These are phyloP conservation scores for Scylla paramamosain DNA, from an alignment of 1,140 invertebrate genomes.

Conservation along the genomic window DNA sequence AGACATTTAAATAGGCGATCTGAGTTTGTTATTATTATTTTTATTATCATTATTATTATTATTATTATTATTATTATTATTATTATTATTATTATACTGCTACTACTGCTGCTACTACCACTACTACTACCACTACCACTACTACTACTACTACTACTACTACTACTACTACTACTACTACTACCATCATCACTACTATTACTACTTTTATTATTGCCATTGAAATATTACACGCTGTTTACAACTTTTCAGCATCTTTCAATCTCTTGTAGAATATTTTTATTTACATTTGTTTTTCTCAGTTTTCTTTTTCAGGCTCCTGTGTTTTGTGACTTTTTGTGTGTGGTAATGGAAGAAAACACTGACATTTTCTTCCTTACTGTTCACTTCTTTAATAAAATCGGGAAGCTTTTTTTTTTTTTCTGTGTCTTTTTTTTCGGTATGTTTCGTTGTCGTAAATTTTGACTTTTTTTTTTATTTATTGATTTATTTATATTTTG, in stretches of 20 bases:
- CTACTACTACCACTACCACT: too few relatives aligned
- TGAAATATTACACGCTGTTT: background rate
- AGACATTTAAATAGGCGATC: too few relatives aligned
- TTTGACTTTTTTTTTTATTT: background rate
- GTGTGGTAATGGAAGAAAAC: background rate
- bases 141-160: background rate
- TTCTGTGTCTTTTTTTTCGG: background rate
- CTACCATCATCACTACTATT: background rate
- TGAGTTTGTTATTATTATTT: too few relatives aligned
- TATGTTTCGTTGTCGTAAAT: background rate
- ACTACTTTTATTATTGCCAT: background rate
- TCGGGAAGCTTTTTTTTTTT: background rate
- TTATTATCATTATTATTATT: too few relatives aligned
- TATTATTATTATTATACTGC: too few relatives aligned
- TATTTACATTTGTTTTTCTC: background rate
- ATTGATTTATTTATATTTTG: background rate
- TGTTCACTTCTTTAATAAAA: background rate
- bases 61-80: too few relatives aligned
- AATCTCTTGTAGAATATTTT: background rate
- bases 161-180: constrained; percentile 14
- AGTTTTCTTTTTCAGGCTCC: constrained; percentile 9
- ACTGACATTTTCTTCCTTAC: background rate
- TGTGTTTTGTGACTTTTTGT: background rate
- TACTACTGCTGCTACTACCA: too few relatives aligned
- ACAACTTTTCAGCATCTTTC: background rate